These are phyloP conservation scores for Stenodera caucasica DNA, from an alignment of 2,888 invertebrate species.

Conservation along the genomic window DNA sequence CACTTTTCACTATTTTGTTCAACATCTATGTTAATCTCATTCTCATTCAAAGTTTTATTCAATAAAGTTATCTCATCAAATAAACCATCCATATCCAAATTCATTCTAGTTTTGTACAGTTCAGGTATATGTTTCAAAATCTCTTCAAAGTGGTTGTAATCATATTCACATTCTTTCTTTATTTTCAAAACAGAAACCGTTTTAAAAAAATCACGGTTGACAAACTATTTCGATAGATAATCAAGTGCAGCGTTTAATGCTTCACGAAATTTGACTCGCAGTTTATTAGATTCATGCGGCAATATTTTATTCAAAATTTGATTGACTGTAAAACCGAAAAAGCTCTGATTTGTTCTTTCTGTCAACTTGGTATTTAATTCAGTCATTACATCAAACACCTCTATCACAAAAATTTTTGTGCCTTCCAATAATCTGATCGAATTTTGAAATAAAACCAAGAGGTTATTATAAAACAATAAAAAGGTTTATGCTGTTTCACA, in stretches of 20 bases:
- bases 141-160: neutral
- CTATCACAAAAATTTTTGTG: slow-evolving; percentile 1
- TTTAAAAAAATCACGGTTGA: neutral
- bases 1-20: slow-evolving; percentile 5
- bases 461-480: neutral
- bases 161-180: neutral
- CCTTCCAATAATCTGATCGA: slow-evolving; percentile 4
- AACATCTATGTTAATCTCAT: neutral
- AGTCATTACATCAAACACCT: neutral
- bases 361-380: neutral
- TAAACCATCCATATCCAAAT: slow-evolving; percentile 6
- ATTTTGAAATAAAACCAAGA: neutral
- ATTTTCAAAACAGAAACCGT: neutral
- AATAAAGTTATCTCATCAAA: neutral
- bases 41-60: neutral
- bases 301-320: neutral
- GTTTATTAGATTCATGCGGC: neutral
- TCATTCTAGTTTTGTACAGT: neutral
- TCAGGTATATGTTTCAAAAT: neutral
- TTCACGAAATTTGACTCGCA: neutral
- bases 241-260: neutral
- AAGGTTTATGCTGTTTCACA: slow-evolving; percentile 2
- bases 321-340: neutral
- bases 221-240: neutral
- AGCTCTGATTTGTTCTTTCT: neutral